Evolutionary conservation across 35 echinoderm and acorn worm genomes (phyloP).

Genomic region (Lytechinus variegatus): DNA sequence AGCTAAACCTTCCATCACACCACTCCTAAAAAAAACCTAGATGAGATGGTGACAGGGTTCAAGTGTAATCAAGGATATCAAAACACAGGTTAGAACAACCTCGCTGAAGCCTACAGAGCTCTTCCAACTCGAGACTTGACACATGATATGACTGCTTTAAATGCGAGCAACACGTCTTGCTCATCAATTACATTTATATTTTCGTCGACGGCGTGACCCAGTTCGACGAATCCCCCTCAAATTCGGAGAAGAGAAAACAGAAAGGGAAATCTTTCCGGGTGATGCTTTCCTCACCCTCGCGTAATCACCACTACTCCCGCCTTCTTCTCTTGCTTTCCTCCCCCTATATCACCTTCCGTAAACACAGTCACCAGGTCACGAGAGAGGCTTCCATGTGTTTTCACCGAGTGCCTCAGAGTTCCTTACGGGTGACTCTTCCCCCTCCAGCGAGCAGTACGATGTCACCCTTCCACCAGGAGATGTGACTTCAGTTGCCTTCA

Average conservation of each 20-base stretch:
- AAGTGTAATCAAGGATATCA: not conserved
- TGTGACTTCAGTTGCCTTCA: slow-evolving; percentile 36
- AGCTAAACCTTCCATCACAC: no score
- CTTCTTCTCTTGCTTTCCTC: not conserved
- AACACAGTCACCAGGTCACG: slow-evolving; percentile 16
- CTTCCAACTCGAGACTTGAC: not conserved
- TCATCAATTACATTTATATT: not conserved
- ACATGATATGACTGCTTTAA: not conserved
- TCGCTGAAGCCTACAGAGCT: not conserved
- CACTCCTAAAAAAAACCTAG: not conserved
- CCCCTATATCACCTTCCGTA: slow-evolving; percentile 15
- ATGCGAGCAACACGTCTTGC: not conserved
- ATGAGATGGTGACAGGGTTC: not conserved
- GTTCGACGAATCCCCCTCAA: not conserved
- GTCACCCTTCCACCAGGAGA: not conserved
- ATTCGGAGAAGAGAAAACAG: not conserved
- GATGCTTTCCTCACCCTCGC: not conserved
- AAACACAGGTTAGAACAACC: not conserved
- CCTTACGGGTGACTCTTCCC: not conserved
- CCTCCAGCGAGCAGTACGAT: not conserved
- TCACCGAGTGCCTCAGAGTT: not conserved
- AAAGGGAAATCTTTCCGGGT: not conserved
- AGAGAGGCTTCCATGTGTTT: not conserved
- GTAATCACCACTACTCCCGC: not conserved
- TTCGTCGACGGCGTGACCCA: not conserved